A percentile compares a stretch with the other conserved stretches of the same genome.
Evolutionary conservation across 2,888 invertebrate species (phyloP).

Genomic region (Limenitis camilla): DNA sequence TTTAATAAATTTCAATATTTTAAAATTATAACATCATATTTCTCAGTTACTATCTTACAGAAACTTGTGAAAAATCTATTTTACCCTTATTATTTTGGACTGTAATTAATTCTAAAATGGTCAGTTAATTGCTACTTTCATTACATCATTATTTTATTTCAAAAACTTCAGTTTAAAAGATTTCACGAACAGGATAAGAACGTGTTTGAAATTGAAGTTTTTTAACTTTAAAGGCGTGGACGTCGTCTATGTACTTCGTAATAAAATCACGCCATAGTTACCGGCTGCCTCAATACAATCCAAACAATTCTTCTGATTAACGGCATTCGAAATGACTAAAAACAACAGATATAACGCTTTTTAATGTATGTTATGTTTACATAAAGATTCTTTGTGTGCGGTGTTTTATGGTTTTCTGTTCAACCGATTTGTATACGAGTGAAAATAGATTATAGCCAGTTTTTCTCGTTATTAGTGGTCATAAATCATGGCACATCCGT

Average conservation of each 20-base stretch:
- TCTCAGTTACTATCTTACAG: too few relatives aligned
- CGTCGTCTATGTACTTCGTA: slow-evolving; percentile 23
- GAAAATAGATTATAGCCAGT: slow-evolving; percentile 74
- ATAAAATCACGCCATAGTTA: slow-evolving; percentile 47
- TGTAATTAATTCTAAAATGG: too few relatives aligned
- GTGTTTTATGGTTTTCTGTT: slow-evolving; percentile 74
- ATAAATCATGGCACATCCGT: slow-evolving; percentile 70
- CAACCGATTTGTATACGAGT: slow-evolving; percentile 72
- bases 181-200: too few relatives aligned
- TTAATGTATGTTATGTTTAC: slow-evolving; percentile 70
- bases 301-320: slow-evolving; percentile 55
- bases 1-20: too few relatives aligned
- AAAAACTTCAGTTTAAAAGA: too few relatives aligned
- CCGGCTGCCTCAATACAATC: slow-evolving; percentile 36
- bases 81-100: too few relatives aligned
- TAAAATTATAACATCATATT: too few relatives aligned
- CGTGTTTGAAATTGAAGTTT: neutral
- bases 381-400: slow-evolving; percentile 73
- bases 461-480: slow-evolving; percentile 71
- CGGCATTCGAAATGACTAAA: slow-evolving; percentile 70
- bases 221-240: slow-evolving; percentile 8
- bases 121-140: too few relatives aligned
- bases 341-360: slow-evolving; percentile 70
- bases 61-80: too few relatives aligned
- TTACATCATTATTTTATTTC: too few relatives aligned